Evolutionary conservation across 2,113 vertebrate genomes (phyloP).

Genomic region (Chrysemys picta): DNA sequence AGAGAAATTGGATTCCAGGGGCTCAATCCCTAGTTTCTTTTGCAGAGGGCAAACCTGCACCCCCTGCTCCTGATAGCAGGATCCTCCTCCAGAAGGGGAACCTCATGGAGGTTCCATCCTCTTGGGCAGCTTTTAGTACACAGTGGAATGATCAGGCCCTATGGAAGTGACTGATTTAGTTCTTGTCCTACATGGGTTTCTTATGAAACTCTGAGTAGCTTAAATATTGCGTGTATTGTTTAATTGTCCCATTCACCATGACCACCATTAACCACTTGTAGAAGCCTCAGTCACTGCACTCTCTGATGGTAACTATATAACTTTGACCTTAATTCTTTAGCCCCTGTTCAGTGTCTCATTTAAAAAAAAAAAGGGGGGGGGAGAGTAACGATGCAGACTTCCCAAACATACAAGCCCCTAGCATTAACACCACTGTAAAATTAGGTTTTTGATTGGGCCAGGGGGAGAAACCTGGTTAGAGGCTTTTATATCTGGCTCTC

Average conservation of each 20-base stretch:
- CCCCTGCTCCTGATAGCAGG: background rate
- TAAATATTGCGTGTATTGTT: background rate
- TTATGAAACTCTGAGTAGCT: background rate
- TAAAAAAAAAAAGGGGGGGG: background rate
- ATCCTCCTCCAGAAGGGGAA: background rate
- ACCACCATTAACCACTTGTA: background rate
- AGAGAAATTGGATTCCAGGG: background rate
- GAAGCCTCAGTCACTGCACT: background rate
- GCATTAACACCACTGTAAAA: background rate
- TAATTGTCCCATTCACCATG: background rate
- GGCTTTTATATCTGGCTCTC: background rate
- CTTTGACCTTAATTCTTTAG: background rate
- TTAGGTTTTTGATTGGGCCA: background rate
- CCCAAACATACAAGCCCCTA: background rate
- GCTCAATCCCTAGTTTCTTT: background rate
- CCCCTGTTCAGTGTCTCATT: background rate
- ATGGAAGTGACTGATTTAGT: background rate
- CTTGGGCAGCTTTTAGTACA: background rate
- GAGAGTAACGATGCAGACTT: background rate
- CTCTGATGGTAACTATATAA: background rate
- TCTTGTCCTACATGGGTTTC: background rate
- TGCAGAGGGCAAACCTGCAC: background rate
- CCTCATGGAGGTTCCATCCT: background rate
- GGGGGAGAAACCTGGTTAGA: too few relatives aligned
- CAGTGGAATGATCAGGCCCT: background rate